Base-by-base conservation (phyloP, 1,140 invertebrate genomes). In the Lepidurus arcticus region DNA sequence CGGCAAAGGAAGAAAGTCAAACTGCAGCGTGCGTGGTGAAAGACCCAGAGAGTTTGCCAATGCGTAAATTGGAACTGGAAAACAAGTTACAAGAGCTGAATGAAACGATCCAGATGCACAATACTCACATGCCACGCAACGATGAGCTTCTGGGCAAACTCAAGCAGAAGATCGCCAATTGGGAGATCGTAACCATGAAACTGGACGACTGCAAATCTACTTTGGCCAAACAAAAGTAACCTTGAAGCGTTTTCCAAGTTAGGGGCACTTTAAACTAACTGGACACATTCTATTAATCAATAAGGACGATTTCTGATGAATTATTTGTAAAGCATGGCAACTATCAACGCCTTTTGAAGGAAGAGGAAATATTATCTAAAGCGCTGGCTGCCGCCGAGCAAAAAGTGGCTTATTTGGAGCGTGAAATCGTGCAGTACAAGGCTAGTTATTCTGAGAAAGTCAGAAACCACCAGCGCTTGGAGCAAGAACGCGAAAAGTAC, bases 201-300 rank as follows among this genome's bases (percentile, higher is more conserved):
- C 53, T 65, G 53, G 53, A 65, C 53, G 53, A 65, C 53, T 65
- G 53, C 13, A 65, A 65, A 65, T 65, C 53, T 65, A 21, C 21
- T 7, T 65, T 65, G 13, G 16, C 16, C 16, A 65, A 65, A 16
- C 53, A 65, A 16, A 65, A 21, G 53, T 65, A 65, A 7, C 21
- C 0, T 13, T 11, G 2, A 65, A 9, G 21, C 6, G 0, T 13
- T 13, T 7, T 65, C 7, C 16, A 34, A 34, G 4, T 34, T 26
- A 3, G 34, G 34, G 34, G 3, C 2, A 3, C 4, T 34, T 34
- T 34, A 3, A 34, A 34, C 34, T 34, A 34, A 47, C 21, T 65
- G 16, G 8, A n/a, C 13, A 0, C 8, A 9, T 16, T 65, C 7
- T 65, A 65, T 65, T 65, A 13, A 65, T n/a, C 13, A n/a, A 13